phyloP scores from a whole-genome alignment of 1,140 invertebrate species.

The Ostrea edulis region DNA sequence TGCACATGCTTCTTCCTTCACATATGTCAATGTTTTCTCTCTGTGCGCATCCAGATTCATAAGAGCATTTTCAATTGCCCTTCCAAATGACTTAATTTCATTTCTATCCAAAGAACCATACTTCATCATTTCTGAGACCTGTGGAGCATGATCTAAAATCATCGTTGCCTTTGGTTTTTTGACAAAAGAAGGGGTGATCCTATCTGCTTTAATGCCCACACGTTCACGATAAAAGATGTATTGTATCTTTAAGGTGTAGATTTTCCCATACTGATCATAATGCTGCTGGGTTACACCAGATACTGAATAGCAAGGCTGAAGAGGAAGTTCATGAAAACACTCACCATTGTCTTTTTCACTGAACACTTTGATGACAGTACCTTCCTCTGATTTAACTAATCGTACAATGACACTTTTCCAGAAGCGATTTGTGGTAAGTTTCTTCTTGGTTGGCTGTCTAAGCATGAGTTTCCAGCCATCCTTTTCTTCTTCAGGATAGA shows the following conservation, averaged over 20 bases:
- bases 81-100: slow-evolving; percentile 94
- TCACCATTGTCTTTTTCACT: slow-evolving; percentile 70
- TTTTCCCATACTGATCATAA: slow-evolving; percentile 99
- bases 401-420: slow-evolving; percentile 98
- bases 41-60: slow-evolving; percentile 73
- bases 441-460: slow-evolving; percentile 98
- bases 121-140: slow-evolving; percentile 97
- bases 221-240: slow-evolving; percentile 99
- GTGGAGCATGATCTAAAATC: slow-evolving; percentile 97
- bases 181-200: slow-evolving; percentile 83
- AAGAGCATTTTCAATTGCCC: slow-evolving; percentile 91
- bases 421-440: slow-evolving; percentile 92
- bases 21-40: slow-evolving; percentile 89
- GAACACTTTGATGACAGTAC: slow-evolving; percentile 68
- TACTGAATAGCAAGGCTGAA: slow-evolving; percentile 93
- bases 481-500: slow-evolving; percentile 87
- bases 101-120: slow-evolving; percentile 93
- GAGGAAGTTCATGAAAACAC: slow-evolving; percentile 85
- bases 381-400: slow-evolving; percentile 80
- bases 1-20: slow-evolving; percentile 98
- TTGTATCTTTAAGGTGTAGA: slow-evolving; percentile 98
- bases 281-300: slow-evolving; percentile 92
- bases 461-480: slow-evolving; percentile 99
- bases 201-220: slow-evolving; percentile 96
- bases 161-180: slow-evolving; percentile 78